Conservation (phyloP, 1,140 invertebrate species). For the Gryllus bimaculatus region DNA sequence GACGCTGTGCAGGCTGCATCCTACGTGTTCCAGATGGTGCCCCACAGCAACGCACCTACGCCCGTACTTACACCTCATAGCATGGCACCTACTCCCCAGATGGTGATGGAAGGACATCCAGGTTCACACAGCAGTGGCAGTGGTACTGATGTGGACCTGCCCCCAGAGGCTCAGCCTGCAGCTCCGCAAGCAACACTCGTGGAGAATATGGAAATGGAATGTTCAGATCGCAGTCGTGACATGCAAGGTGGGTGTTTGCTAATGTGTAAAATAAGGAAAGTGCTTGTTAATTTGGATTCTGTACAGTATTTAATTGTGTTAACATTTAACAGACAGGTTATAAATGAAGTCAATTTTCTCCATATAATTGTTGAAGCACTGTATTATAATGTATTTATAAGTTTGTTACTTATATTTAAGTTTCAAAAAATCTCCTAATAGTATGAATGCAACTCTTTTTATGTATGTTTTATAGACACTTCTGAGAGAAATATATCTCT, state of each 20-base stretch:
- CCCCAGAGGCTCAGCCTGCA: conserved; percentile 39
- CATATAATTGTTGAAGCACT: neutral
- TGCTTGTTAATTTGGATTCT: neutral
- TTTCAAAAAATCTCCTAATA: no score
- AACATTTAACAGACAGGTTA: neutral
- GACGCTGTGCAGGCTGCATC: neutral
- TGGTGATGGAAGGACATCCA: conserved; percentile 16
- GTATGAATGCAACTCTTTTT: no score
- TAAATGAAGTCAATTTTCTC: neutral
- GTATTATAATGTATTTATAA: no score
- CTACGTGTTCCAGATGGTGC: conserved; percentile 10
- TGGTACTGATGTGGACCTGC: conserved; percentile 39
- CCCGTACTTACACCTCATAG: conserved; percentile 13
- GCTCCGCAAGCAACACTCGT: conserved; percentile 43
- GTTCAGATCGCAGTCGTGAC: conserved; percentile 13
- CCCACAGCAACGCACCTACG: conserved; percentile 10
- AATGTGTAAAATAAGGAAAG: neutral
- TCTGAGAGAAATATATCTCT: no score
- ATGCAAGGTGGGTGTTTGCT: neutral
- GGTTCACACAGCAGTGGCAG: neutral
- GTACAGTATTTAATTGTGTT: neutral
- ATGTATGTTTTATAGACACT: no score
- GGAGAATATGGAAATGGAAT: conserved; percentile 18
- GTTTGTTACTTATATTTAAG: no score
- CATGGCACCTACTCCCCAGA: conserved; percentile 14